A percentile compares a stretch with the other conserved stretches of the same genome.
phyloP scores from a whole-genome alignment of 2,888 invertebrate species.

The Caenorhabditis sp. region DNA sequence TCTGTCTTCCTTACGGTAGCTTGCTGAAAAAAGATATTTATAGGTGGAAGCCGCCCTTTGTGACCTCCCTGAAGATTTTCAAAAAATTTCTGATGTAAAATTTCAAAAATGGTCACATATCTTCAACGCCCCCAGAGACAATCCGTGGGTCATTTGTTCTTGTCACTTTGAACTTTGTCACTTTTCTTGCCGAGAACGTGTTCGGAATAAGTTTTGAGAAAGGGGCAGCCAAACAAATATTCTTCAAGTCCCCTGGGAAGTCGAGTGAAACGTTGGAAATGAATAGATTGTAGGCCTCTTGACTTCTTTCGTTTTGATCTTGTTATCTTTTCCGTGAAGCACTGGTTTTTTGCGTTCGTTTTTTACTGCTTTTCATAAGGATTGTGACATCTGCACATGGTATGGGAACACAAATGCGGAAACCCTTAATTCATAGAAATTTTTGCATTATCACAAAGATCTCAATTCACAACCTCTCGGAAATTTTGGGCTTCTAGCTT shows the following conservation, averaged over 20 bases:
- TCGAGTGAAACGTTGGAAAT: constrained; percentile 17
- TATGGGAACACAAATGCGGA: no score
- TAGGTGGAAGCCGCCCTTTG: constrained; percentile 4
- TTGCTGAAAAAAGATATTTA: background rate
- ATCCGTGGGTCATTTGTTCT: constrained; percentile 23
- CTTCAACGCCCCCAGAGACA: background rate
- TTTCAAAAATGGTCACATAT: constrained; percentile 6
- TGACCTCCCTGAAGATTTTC: constrained; percentile 3
- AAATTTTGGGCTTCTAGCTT: no score
- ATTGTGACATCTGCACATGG: background rate
- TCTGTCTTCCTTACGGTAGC: background rate
- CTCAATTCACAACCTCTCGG: no score
- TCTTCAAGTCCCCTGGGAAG: constrained; percentile 23
- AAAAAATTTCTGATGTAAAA: constrained; percentile 10
- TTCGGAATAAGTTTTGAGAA: constrained; percentile 33
- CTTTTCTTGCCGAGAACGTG: constrained; percentile 27
- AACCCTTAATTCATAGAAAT: no score
- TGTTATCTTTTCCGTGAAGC: background rate
- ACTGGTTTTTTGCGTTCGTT: background rate
- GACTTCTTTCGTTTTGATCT: constrained; percentile 10
- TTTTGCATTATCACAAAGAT: no score
- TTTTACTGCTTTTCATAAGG: background rate
- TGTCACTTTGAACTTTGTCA: constrained; percentile 46
- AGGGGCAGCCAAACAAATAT: constrained; percentile 7
- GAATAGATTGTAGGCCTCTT: constrained; percentile 4